Evolutionary conservation across 2,888 invertebrate genomes (phyloP).

Genomic region (Pteria penguin): DNA sequence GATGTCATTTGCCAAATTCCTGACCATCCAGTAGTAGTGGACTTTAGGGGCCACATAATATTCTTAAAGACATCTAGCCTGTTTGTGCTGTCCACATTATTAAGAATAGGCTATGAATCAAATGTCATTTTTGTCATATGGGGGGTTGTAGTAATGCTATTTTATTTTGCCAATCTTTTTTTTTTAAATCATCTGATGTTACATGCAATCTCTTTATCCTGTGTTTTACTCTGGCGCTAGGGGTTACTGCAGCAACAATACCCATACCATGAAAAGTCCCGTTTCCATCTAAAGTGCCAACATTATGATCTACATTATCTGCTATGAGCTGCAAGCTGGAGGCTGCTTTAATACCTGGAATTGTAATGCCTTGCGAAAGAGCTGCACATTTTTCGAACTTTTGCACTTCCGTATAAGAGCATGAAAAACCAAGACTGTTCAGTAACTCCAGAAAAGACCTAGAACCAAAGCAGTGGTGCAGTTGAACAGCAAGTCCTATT

Average conservation of each 20-base stretch:
- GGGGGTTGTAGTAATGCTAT: not conserved
- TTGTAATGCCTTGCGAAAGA: too few relatives aligned
- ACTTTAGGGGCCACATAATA: not conserved
- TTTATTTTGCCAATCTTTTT: not conserved
- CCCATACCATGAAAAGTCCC: too few relatives aligned
- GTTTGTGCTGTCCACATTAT: not conserved
- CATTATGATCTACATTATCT: too few relatives aligned
- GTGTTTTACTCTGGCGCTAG: too few relatives aligned
- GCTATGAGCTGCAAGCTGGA: not conserved
- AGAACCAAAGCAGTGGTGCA: not conserved
- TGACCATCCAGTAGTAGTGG: too few relatives aligned
- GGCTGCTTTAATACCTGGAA: not conserved
- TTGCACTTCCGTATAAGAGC: not conserved
- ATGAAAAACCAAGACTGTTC: not conserved
- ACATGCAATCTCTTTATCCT: too few relatives aligned
- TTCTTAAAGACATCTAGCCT: not conserved
- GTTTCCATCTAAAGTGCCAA: too few relatives aligned
- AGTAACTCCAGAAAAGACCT: not conserved
- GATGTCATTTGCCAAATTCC: too few relatives aligned
- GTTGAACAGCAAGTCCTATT: not conserved
- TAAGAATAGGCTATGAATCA: not conserved
- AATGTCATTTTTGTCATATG: not conserved
- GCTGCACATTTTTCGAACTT: too few relatives aligned
- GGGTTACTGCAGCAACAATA: too few relatives aligned
- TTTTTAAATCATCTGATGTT: not conserved